Conservation (phyloP, 1,140 invertebrate genomes). For the Drusus annulatus region DNA sequence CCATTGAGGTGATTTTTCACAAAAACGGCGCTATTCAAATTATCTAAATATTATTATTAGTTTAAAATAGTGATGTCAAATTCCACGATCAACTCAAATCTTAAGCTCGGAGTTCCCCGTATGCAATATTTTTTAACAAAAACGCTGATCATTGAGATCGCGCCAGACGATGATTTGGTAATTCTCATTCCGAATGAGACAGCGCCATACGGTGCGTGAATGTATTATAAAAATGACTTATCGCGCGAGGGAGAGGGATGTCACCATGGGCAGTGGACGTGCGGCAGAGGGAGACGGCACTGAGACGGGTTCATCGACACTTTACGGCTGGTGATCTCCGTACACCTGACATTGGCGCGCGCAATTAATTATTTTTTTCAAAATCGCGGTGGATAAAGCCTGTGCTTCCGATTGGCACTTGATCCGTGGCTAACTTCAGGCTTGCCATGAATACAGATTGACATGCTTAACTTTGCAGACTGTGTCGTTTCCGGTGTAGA, state of each 20-base stretch:
- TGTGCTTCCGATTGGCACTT: no score
- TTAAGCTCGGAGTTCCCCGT: not conserved
- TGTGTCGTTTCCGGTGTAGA: no score
- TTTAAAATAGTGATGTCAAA: no score
- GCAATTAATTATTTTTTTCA: constrained; percentile 14
- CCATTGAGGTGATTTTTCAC: no score
- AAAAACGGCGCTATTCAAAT: no score
- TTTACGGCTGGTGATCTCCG: constrained; percentile 7
- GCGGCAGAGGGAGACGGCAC: not conserved
- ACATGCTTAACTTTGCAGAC: no score
- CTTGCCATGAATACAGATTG: no score
- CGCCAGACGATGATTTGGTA: not conserved
- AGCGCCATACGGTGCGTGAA: constrained; percentile 32
- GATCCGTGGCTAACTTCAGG: no score
- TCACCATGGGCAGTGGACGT: not conserved
- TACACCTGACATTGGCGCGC: constrained; percentile 30
- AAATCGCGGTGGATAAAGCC: no score
- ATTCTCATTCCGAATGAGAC: constrained; percentile 26
- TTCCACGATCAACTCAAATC: no score
- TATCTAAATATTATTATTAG: no score
- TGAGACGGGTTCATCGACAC: constrained; percentile 24
- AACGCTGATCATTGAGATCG: no score
- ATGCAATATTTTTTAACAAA: not conserved
- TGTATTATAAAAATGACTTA: constrained; percentile 38
- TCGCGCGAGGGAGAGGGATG: constrained; percentile 18